A percentile compares a stretch with the other conserved stretches of the same genome.
Conservation (phyloP, 2,888 invertebrate species). For the Tetragnatha montana region DNA sequence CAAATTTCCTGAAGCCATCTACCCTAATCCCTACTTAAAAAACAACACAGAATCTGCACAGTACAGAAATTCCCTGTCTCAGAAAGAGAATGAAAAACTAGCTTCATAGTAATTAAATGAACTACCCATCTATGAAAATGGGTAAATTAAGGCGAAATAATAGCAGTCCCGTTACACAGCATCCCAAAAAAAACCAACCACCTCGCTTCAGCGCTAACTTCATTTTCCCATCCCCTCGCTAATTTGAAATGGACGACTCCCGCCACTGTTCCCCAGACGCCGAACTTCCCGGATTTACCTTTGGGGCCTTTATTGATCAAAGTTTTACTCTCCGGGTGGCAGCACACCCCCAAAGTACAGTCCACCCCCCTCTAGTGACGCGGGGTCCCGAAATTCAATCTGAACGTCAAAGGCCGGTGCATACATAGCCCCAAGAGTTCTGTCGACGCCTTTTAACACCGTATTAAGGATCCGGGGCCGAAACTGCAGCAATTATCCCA, state of each 20-base stretch:
- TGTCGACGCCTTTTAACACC: slow-evolving; percentile 55
- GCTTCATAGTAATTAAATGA: neutral
- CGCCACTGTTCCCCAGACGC: slow-evolving; percentile 10
- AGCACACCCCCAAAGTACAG: neutral
- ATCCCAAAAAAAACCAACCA: neutral
- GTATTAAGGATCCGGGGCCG: neutral
- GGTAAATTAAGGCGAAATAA: neutral
- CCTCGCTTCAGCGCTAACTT: neutral
- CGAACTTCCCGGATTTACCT: slow-evolving; percentile 52
- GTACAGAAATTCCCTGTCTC: too few species aligned
- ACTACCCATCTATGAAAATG: neutral
- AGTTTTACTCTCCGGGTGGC: slow-evolving; percentile 49
- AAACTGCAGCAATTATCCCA: slow-evolving; percentile 1
- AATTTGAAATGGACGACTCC: slow-evolving; percentile 27
- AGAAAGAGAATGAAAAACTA: neutral
- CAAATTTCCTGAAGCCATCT: too few species aligned
- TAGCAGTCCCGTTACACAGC: neutral
- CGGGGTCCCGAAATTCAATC: slow-evolving; percentile 58
- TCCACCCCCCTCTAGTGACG: neutral
- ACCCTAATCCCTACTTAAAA: too few species aligned
- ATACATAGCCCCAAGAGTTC: slow-evolving; percentile 34
- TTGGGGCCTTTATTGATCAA: slow-evolving; percentile 55
- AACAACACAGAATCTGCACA: too few species aligned
- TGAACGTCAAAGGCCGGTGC: slow-evolving; percentile 52
- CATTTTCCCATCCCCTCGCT: neutral